Base-by-base conservation (phyloP, 2,888 invertebrate species). In the Acrobasis repandana region DNA sequence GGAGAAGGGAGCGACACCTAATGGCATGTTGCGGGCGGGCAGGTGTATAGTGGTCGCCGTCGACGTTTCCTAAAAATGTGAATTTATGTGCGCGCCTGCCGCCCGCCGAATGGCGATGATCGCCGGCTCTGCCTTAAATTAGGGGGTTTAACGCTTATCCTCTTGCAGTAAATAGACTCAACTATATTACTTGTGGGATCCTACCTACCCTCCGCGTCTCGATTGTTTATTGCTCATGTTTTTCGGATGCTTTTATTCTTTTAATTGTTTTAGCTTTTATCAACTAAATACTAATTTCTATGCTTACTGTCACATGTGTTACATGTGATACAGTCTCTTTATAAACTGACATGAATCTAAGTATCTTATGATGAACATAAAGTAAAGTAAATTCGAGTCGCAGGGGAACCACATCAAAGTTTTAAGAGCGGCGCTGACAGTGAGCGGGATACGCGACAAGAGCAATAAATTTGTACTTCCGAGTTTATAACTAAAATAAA, bases 61-160 rank as follows among this genome's bases (percentile, higher is more conserved):
- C 80, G 76, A 76, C 79, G 85, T 79, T 80, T 78, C 83, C 88
- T 88, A 86, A 90, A 90, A 89, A 89, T 88, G 88, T 83, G 88
- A 87, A 90, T 90, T 90, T 90, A 90, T 89, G 84, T 83, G 75
- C 28, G 28, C 28, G 28, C 28, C 28, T 28, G 75, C 75, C 82
- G 72, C 80, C 85, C 82, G 75, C 73, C 80, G 84, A 84, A 80
- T 86, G 81, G 86, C 88, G 85, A 90, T 90, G 89, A 90, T 90
- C 88, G 87, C 79, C 76, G 76, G 84, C 86, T 88, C 88, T 83
- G 82, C 85, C 87, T 86, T 90, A 90, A 90, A 90, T 90, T 90
- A 88, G 86, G 85, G 82, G 88, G 85, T 86, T 90, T 88, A 86
- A 86, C 87, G 87, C 81, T 88, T 82, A 88, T 88, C 88, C 88